phyloP scores from a whole-genome alignment of 64 coral and sea anemone genomes.

The Pocillopora damicornis region DNA sequence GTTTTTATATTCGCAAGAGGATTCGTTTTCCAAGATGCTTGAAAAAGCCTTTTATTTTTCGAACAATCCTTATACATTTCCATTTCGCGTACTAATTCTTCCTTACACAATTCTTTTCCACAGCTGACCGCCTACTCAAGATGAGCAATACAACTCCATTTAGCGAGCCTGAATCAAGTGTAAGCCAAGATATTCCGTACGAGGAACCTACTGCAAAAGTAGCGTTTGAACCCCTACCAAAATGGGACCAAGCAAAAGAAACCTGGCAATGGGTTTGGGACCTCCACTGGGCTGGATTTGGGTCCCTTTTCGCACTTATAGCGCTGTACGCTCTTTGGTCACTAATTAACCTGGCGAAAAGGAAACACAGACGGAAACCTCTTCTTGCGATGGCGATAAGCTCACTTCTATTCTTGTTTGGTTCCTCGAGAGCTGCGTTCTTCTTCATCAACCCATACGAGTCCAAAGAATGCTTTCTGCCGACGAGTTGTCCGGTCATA shows the following conservation, averaged over 20 bases:
- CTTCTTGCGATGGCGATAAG: conserved; percentile 54
- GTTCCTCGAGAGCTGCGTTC: conserved; percentile 54
- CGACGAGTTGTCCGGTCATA: conserved; percentile 50
- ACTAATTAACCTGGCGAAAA: conserved; percentile 37
- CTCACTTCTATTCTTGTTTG: conserved; percentile 52
- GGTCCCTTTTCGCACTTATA: conserved; percentile 54
- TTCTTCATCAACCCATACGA: conserved; percentile 95
- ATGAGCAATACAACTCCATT: conserved; percentile 2
- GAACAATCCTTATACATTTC: neutral
- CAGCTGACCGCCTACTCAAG: neutral
- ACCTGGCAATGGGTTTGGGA: conserved; percentile 78
- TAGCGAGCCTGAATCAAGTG: conserved; percentile 18
- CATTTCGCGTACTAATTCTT: neutral
- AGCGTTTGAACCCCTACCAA: conserved; percentile 53
- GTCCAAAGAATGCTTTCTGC: conserved; percentile 65
- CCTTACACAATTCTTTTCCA: neutral
- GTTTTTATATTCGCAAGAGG: too few relatives aligned
- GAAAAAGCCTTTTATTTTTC: too few relatives aligned
- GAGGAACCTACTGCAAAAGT: neutral
- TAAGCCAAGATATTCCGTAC: neutral
- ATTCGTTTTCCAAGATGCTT: too few relatives aligned
- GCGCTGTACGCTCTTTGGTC: conserved; percentile 78
- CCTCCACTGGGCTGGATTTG: conserved; percentile 75
- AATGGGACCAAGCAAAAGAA: conserved; percentile 58
- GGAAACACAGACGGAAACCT: conserved; percentile 49